A percentile compares a stretch with the other conserved stretches of the same genome.
These are phyloP conservation scores for Callorhinus ursinus DNA, from an alignment of 2,113 vertebrate genomes.

Conservation along the genomic window DNA sequence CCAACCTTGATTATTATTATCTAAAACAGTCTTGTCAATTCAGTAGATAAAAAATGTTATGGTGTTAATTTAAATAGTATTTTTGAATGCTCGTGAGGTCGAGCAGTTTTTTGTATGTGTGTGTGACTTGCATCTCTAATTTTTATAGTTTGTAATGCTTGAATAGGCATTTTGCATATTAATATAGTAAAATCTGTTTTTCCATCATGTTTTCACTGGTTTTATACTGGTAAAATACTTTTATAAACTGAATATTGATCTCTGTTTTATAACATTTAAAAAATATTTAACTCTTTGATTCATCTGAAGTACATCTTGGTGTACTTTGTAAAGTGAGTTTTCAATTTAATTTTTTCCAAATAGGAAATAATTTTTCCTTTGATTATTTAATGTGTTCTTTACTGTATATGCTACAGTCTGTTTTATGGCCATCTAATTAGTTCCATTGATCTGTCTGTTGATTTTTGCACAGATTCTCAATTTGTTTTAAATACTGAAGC, in stretches of 20 bases:
- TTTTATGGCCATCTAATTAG: neutral
- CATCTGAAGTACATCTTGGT: neutral
- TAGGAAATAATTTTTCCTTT: neutral
- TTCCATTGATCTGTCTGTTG: neutral
- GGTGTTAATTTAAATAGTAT: neutral
- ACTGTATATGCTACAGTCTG: neutral
- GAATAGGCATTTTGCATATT: constrained; percentile 35
- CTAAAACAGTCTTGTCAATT: neutral
- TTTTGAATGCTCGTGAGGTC: constrained; percentile 15
- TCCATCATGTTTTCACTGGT: neutral
- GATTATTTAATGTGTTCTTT: constrained; percentile 25
- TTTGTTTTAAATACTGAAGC: constrained; percentile 40
- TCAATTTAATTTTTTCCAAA: neutral
- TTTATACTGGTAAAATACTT: constrained; percentile 33
- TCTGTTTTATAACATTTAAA: neutral
- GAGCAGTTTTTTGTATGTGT: neutral
- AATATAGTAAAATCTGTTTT: constrained; percentile 32
- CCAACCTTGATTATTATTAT: neutral
- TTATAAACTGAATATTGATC: neutral
- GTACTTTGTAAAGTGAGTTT: neutral
- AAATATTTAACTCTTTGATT: neutral
- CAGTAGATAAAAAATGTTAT: neutral
- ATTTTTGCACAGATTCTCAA: constrained; percentile 1
- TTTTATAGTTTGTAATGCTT: neutral
- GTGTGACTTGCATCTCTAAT: neutral